Evolutionary conservation across 2,113 vertebrate genomes (phyloP).

Genomic region (Mesitornis unicolor): DNA sequence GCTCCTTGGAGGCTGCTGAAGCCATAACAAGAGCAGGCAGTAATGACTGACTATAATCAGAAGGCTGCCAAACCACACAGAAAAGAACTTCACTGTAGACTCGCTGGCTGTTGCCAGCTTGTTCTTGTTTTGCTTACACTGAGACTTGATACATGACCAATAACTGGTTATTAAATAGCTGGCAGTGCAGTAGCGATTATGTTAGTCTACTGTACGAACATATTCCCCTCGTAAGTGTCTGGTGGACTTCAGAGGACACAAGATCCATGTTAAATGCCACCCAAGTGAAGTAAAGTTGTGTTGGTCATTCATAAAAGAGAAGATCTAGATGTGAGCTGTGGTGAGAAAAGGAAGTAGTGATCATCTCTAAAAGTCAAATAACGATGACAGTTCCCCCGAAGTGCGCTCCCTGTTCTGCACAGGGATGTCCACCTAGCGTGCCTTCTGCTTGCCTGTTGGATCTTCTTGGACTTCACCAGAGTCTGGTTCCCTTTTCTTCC

Average conservation of each 20-base stretch:
- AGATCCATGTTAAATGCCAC: background rate
- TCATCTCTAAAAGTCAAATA: background rate
- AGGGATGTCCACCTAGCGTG: background rate
- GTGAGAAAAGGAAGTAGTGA: background rate
- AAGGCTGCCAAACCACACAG: background rate
- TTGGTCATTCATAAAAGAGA: background rate
- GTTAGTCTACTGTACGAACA: background rate
- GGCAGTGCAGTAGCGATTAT: background rate
- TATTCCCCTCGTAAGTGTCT: background rate
- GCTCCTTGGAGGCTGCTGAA: constrained; percentile 26
- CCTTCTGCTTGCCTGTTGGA: background rate
- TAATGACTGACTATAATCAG: constrained; percentile 22
- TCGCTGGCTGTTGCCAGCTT: background rate
- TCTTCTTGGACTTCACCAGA: background rate
- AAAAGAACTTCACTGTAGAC: background rate
- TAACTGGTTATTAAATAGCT: background rate
- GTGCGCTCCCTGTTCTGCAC: background rate
- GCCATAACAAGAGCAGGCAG: constrained; percentile 1
- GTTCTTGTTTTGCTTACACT: background rate
- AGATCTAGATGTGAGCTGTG: background rate
- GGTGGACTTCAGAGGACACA: background rate
- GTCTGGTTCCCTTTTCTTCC: background rate
- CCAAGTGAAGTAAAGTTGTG: background rate
- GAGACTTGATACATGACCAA: background rate
- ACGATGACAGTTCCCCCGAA: background rate